Conservation (phyloP, 64 coral and sea anemone species). For the Pocillopora damicornis region DNA sequence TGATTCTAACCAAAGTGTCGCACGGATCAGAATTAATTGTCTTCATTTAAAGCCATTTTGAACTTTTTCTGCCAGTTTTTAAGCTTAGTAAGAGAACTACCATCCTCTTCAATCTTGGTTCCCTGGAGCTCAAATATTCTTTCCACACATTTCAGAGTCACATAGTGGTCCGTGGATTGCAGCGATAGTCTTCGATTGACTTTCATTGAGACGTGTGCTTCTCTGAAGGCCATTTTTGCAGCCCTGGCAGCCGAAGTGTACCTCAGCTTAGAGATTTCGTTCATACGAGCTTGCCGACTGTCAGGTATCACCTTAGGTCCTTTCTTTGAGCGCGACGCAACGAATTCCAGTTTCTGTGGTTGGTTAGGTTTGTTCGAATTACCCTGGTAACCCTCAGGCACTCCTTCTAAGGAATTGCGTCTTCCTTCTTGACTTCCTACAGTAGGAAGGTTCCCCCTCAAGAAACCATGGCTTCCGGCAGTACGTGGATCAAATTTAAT, state of each 20-base stretch:
- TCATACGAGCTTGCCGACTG: background rate
- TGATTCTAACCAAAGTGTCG: background rate
- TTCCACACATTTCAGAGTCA: background rate
- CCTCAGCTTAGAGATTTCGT: conserved; percentile 49
- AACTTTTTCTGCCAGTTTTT: conserved; percentile 23
- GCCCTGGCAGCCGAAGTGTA: conserved; percentile 56
- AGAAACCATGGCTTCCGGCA: background rate
- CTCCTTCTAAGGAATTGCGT: too few species aligned
- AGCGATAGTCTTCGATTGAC: conserved; percentile 12
- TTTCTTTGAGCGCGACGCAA: background rate
- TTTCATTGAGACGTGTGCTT: conserved; percentile 37
- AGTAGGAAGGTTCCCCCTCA: background rate
- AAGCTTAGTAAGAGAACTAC: background rate
- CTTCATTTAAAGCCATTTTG: background rate
- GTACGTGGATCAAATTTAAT: conserved; percentile 18
- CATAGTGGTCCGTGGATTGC: background rate
- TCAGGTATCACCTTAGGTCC: background rate
- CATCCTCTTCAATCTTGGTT: too few species aligned
- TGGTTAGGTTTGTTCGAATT: background rate
- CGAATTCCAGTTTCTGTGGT: background rate
- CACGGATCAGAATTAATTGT: background rate
- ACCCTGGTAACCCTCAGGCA: too few species aligned
- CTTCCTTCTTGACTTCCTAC: too few species aligned
- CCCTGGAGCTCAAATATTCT: background rate
- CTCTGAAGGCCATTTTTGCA: conserved; percentile 56